A percentile compares a stretch with the other conserved stretches of the same genome.
Evolutionary conservation across 2,113 vertebrate species (phyloP).

Genomic region (Neolamprologus sp.): DNA sequence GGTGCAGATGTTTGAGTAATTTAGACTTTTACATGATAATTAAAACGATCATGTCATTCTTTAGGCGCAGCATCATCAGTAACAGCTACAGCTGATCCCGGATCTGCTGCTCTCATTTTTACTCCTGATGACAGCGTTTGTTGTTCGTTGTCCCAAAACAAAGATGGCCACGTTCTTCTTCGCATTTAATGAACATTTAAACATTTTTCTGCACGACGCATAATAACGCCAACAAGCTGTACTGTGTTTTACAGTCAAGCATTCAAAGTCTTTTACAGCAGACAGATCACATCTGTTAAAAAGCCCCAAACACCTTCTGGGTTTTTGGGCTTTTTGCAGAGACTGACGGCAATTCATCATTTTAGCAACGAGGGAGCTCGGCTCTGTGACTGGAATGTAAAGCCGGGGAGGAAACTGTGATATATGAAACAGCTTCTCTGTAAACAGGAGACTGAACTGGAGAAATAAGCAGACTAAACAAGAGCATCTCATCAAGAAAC

Average conservation of each 20-base stretch:
- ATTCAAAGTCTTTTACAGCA: neutral
- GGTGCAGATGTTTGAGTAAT: neutral
- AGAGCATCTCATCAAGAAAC: neutral
- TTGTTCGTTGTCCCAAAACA: accelerated
- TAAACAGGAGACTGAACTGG: neutral
- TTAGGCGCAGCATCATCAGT: neutral
- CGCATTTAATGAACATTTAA: neutral
- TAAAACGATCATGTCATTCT: neutral
- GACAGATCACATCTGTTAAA: neutral
- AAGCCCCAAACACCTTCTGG: neutral
- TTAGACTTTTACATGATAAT: neutral
- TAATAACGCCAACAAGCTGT: neutral
- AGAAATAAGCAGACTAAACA: neutral
- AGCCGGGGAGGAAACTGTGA: neutral
- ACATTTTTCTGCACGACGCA: neutral
- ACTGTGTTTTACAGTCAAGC: neutral
- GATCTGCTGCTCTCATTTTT: neutral
- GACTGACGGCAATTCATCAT: neutral
- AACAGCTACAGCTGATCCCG: neutral
- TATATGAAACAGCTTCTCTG: neutral
- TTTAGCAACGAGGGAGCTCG: neutral
- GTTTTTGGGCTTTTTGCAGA: neutral
- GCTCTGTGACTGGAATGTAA: neutral
- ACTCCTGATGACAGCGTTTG: accelerated
- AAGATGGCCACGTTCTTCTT: neutral